A percentile compares a stretch with the other conserved stretches of the same genome.
Evolutionary conservation across 2,888 invertebrate genomes (phyloP).

Genomic region (Tiphia femorata): DNA sequence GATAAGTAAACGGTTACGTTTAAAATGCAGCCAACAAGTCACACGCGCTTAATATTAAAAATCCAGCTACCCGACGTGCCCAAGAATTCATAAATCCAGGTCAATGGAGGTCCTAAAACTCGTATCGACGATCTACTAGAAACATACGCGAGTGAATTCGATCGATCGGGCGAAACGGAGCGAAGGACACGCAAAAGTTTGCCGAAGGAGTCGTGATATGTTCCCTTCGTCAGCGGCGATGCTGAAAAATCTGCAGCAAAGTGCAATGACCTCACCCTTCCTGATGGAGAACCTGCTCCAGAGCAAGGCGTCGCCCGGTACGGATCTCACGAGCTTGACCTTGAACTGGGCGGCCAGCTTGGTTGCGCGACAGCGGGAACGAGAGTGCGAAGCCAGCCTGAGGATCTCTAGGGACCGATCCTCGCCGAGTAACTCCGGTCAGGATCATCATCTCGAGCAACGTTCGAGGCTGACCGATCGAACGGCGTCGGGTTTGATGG

Average conservation of each 20-base stretch:
- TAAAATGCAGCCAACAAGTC: too few relatives aligned
- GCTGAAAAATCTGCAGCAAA: slow-evolving; percentile 66
- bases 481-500: slow-evolving; percentile 21
- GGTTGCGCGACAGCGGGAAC: slow-evolving; percentile 62
- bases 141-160: too few relatives aligned
- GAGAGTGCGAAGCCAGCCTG: slow-evolving; percentile 54
- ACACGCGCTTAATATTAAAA: too few relatives aligned
- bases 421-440: slow-evolving; percentile 23
- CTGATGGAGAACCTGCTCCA: slow-evolving; percentile 75
- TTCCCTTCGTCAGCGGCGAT: slow-evolving; percentile 67
- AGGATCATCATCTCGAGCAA: slow-evolving; percentile 25
- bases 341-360: slow-evolving; percentile 70
- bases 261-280: slow-evolving; percentile 74
- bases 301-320: slow-evolving; percentile 70
- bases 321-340: slow-evolving; percentile 71
- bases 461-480: slow-evolving; percentile 34
- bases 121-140: too few relatives aligned
- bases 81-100: too few relatives aligned
- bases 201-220: slow-evolving; percentile 49
- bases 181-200: not conserved
- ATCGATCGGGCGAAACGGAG: not conserved
- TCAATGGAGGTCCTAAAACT: too few relatives aligned
- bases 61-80: too few relatives aligned
- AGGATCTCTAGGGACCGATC: slow-evolving; percentile 46
- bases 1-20: too few relatives aligned